Percentiles rank a stretch among this genome's conserved stretches.
Evolutionary conservation across 2,888 invertebrate genomes (phyloP).

Genomic region (Pocota personata): DNA sequence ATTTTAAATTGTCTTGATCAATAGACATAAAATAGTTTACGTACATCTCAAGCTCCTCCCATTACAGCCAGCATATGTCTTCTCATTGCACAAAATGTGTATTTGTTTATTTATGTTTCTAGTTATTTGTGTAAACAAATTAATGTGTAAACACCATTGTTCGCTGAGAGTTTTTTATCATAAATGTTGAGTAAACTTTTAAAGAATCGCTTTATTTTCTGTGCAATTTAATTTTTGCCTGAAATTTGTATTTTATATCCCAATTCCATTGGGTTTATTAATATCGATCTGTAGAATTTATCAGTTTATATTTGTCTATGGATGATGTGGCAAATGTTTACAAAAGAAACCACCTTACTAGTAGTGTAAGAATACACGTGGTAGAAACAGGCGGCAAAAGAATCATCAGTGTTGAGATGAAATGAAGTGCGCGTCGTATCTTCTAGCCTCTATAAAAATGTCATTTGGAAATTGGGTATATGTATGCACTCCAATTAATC

Average conservation of each 20-base stretch:
- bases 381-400: too few relatives aligned
- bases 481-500: too few relatives aligned
- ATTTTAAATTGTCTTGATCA: neutral
- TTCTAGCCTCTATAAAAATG: too few relatives aligned
- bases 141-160: constrained; percentile 3
- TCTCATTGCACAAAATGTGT: neutral
- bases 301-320: neutral
- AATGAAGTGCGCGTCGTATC: too few relatives aligned
- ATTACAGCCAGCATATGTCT: neutral
- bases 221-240: neutral
- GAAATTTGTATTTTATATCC: neutral
- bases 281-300: neutral
- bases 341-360: neutral
- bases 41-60: neutral
- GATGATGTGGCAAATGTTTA: neutral
- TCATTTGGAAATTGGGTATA: too few relatives aligned
- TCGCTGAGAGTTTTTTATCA: constrained; percentile 5
- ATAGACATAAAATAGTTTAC: neutral
- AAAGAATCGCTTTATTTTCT: neutral
- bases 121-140: constrained; percentile 1
- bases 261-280: neutral
- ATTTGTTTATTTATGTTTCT: constrained; percentile 10
- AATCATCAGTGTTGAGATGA: too few relatives aligned
- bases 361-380: neutral
- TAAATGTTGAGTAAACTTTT: neutral